Percentiles rank a stretch among this genome's conserved stretches.
These are phyloP conservation scores for Pantala flavescens DNA, from an alignment of 1,140 invertebrate species.

Conservation along the genomic window DNA sequence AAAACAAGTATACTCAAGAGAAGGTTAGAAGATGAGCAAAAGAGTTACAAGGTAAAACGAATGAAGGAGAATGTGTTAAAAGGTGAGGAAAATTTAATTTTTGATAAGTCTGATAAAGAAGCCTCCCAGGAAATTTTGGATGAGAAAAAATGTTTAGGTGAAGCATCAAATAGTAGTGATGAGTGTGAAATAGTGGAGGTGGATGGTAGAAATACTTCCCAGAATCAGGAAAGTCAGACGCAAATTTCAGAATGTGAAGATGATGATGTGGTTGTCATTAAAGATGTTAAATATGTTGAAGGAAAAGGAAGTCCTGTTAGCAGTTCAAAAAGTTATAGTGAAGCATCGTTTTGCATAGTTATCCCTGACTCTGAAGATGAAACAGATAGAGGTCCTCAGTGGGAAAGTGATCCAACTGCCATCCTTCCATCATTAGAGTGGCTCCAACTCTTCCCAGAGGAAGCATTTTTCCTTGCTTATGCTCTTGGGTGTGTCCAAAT, in stretches of 20 bases:
- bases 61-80: no score
- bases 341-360: background rate
- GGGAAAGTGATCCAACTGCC: background rate
- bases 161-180: background rate
- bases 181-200: background rate
- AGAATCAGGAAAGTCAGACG: background rate
- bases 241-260: background rate
- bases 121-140: no score
- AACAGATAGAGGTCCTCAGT: background rate
- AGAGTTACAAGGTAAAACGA: no score
- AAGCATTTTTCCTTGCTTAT: constrained; percentile 70
- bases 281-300: no score
- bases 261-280: background rate
- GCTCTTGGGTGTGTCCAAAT: constrained; percentile 62
- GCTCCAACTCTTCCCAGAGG: constrained; percentile 55
- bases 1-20: no score
- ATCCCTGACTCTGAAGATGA: background rate
- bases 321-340: background rate
- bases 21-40: no score
- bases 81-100: no score
- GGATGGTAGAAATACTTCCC: background rate
- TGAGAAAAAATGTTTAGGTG: no score
- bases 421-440: constrained; percentile 36
- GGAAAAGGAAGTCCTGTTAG: no score
- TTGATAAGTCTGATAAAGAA: no score